These are phyloP conservation scores for Pogonognathellus flavescens DNA, from an alignment of 1,140 invertebrate genomes.

Conservation along the genomic window DNA sequence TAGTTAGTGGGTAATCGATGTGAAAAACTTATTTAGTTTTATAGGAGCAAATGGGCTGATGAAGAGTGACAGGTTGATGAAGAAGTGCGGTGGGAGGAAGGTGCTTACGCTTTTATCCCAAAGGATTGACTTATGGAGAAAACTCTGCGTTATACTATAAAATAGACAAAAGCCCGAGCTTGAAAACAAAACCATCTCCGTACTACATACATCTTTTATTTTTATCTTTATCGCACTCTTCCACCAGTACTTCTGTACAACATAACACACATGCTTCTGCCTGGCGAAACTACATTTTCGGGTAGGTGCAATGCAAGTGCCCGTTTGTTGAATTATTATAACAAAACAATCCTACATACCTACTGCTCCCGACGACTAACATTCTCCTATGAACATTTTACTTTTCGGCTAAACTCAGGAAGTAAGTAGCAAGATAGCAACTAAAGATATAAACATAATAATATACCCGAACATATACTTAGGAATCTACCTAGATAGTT, in stretches of 20 bases:
- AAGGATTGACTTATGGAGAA: constrained; percentile 50
- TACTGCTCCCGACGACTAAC: too few species aligned
- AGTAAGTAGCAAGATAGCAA: too few species aligned
- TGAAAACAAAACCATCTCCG: neutral
- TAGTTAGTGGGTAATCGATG: constrained; percentile 56
- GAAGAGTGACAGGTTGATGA: constrained; percentile 65
- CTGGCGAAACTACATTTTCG: neutral
- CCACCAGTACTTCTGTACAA: neutral
- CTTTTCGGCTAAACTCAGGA: too few species aligned
- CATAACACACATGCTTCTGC: neutral
- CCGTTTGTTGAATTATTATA: too few species aligned
- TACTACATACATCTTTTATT: constrained; percentile 33
- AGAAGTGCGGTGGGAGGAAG: constrained; percentile 53
- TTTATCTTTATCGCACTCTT: constrained; percentile 43
- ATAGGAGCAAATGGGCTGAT: constrained; percentile 59
- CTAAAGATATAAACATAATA: too few species aligned
- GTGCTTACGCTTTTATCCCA: constrained; percentile 55
- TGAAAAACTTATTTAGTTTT: constrained; percentile 60
- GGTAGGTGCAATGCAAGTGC: too few species aligned
- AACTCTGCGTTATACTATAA: neutral
- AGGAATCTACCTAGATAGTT: too few species aligned
- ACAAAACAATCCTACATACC: too few species aligned
- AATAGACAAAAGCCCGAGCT: neutral
- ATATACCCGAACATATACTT: too few species aligned
- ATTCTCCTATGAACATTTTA: too few species aligned